phyloP scores from a whole-genome alignment of 2,797 vertebrate species.

The Champsocephalus gunnari region DNA sequence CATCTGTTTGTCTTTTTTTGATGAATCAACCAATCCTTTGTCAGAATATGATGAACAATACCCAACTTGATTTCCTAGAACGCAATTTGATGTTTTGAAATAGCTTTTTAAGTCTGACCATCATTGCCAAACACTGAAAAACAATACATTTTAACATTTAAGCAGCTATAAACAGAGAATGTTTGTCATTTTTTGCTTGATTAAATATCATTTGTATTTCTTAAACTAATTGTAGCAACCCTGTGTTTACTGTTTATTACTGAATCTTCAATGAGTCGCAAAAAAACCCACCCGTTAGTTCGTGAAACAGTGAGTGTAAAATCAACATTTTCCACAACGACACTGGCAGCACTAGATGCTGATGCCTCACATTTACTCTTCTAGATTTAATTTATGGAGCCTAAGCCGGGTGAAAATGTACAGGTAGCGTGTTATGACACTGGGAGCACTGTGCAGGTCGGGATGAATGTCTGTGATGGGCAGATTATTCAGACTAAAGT shows the following conservation, averaged over 20 bases:
- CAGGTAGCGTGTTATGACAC: conserved; percentile 79
- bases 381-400: conserved; percentile 80
- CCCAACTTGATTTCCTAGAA: neutral
- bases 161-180: neutral
- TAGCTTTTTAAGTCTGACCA: neutral
- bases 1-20: neutral
- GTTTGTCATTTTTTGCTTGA: neutral
- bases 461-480: conserved; percentile 85
- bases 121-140: neutral
- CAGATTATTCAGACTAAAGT: conserved; percentile 84
- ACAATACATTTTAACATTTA: neutral
- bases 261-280: conserved; percentile 2
- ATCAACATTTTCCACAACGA: conserved; percentile 36
- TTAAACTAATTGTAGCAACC: neutral
- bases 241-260: neutral
- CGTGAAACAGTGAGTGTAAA: conserved; percentile 31
- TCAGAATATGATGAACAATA: neutral
- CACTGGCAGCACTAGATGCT: conserved; percentile 26
- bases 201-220: no score
- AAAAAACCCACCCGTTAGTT: conserved; percentile 12
- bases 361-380: conserved; percentile 59
- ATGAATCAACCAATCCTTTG: neutral
- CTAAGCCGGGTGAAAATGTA: conserved; percentile 72
- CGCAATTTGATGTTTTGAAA: neutral
- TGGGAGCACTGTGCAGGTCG: conserved; percentile 72